phyloP scores from a whole-genome alignment of 2,797 vertebrate genomes.

The Denticeps clupeoides region DNA sequence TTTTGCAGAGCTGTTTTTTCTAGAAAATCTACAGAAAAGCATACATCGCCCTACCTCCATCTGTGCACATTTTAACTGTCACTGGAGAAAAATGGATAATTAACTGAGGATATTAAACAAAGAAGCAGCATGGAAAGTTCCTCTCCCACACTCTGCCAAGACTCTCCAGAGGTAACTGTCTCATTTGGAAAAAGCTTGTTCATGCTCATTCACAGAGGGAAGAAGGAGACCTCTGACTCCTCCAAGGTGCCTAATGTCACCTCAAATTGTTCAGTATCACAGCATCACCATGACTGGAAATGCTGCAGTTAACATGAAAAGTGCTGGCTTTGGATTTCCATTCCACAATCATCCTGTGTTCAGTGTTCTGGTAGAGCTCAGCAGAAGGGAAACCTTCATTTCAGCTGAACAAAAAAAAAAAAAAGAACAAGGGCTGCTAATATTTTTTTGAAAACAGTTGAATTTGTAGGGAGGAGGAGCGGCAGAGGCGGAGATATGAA shows the following conservation, averaged over 20 bases:
- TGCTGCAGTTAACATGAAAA: too few relatives aligned
- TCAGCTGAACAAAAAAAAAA: too few relatives aligned
- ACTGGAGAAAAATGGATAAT: slow-evolving; percentile 12
- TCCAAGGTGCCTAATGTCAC: slow-evolving; percentile 13
- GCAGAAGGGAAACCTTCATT: too few relatives aligned
- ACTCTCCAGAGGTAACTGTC: slow-evolving; percentile 18
- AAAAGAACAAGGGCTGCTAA: slow-evolving; percentile 16
- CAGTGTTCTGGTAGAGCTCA: too few relatives aligned
- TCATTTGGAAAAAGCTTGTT: slow-evolving; percentile 16
- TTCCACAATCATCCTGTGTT: too few relatives aligned
- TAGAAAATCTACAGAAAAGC: too few relatives aligned
- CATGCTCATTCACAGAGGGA: slow-evolving; percentile 17
- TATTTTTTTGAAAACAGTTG: too few relatives aligned
- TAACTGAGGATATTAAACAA: slow-evolving; percentile 9
- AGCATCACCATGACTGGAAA: slow-evolving; percentile 4
- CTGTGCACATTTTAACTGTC: slow-evolving; percentile 8
- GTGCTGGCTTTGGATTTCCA: too few relatives aligned
- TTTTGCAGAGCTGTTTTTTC: too few relatives aligned
- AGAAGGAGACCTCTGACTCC: slow-evolving; percentile 13
- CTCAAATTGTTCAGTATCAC: slow-evolving; percentile 10
- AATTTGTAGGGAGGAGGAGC: too few relatives aligned
- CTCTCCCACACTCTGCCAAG: slow-evolving; percentile 14
- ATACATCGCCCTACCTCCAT: slow-evolving; percentile 8
- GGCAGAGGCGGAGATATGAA: too few relatives aligned
- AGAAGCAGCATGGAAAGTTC: slow-evolving; percentile 20